phyloP scores from a whole-genome alignment of 1,140 invertebrate species.

The Protaetia brevitarsis region DNA sequence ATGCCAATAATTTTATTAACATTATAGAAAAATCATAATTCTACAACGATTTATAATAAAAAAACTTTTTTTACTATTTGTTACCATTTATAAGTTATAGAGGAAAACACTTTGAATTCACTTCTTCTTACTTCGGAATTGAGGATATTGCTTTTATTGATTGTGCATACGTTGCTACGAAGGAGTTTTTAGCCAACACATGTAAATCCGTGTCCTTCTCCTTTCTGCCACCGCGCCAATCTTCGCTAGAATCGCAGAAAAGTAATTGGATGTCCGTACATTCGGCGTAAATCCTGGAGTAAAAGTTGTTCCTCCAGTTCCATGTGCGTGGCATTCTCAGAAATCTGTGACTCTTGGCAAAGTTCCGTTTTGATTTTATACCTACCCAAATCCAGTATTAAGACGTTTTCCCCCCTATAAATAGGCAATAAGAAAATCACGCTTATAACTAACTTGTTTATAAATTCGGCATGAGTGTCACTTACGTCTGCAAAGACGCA shows the following conservation, averaged over 20 bases:
- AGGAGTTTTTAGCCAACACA: conserved; percentile 62
- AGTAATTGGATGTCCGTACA: conserved; percentile 62
- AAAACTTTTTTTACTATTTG: no score
- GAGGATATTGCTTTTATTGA: conserved; percentile 38
- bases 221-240: conserved; percentile 71
- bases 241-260: conserved; percentile 64
- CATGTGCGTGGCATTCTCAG: conserved; percentile 78
- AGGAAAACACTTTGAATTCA: no score
- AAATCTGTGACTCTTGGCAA: conserved; percentile 62
- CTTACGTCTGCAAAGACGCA: conserved; percentile 72
- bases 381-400: conserved; percentile 71
- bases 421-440: conserved; percentile 7
- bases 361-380: conserved; percentile 71
- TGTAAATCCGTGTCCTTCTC: conserved; percentile 73
- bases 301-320: conserved; percentile 78
- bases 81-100: no score
- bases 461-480: conserved; percentile 31
- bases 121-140: conserved; percentile 39
- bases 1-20: no score
- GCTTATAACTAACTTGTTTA: not conserved
- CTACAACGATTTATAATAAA: no score
- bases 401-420: conserved; percentile 60
- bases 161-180: conserved; percentile 37
- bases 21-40: no score
- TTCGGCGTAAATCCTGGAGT: conserved; percentile 69